Conservation (phyloP, 2,113 vertebrate genomes). For the Jaculus jaculus region DNA sequence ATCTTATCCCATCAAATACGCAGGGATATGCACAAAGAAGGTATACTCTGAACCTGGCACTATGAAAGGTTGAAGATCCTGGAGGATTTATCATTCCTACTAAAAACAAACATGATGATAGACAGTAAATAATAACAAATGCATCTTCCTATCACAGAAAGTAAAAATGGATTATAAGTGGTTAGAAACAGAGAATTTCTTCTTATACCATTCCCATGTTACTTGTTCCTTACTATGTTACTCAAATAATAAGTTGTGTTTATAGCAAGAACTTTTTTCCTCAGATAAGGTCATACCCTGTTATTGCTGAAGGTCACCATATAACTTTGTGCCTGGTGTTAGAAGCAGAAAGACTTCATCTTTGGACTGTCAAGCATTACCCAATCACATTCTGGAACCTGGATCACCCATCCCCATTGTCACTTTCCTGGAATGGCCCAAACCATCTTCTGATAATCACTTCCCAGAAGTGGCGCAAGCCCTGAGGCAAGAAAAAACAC, state of each 20-base stretch:
- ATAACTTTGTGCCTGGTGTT: too few species aligned
- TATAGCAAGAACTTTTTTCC: not conserved
- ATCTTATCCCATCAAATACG: not conserved
- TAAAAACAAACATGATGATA: not conserved
- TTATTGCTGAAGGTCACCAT: not conserved
- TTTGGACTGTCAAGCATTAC: too few species aligned
- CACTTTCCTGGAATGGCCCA: too few species aligned
- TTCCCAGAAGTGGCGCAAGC: too few species aligned
- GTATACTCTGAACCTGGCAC: not conserved
- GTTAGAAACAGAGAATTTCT: not conserved
- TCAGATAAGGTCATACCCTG: not conserved
- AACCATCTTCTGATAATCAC: too few species aligned
- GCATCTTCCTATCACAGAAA: not conserved
- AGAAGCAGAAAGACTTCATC: too few species aligned
- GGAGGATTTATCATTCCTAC: accelerated
- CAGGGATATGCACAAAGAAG: not conserved
- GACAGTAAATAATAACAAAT: not conserved
- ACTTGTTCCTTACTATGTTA: not conserved
- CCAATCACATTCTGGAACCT: too few species aligned
- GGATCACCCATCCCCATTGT: too few species aligned
- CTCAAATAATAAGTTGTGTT: not conserved
- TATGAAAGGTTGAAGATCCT: not conserved
- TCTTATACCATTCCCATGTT: not conserved
- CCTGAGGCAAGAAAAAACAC: too few species aligned
- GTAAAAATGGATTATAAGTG: not conserved